A percentile compares a stretch with the other conserved stretches of the same genome.
phyloP scores from a whole-genome alignment of 2,888 invertebrate species.

The Portevinia maculata region DNA sequence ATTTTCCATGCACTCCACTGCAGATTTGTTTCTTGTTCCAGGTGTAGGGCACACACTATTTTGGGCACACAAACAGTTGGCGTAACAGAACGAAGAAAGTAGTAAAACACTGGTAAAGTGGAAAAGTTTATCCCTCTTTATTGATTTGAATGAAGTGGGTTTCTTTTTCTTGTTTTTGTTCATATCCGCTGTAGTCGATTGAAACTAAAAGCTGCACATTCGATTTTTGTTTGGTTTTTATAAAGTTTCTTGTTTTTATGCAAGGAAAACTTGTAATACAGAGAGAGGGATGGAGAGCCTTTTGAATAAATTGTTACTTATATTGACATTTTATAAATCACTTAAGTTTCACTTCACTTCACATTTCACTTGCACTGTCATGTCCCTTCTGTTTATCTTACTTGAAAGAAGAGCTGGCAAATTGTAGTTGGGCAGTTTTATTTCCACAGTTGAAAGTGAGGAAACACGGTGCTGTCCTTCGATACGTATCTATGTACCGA shows the following conservation, averaged over 20 bases:
- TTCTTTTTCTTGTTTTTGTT: constrained; percentile 25
- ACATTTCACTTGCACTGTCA: constrained; percentile 42
- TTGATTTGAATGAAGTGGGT: constrained; percentile 60
- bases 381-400: neutral
- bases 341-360: no score
- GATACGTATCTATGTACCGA: no score
- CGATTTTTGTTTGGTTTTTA: constrained; percentile 46
- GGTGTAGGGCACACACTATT: neutral
- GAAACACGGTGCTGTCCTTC: no score
- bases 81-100: constrained; percentile 41
- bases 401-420: no score
- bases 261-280: constrained; percentile 51
- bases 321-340: constrained; percentile 63
- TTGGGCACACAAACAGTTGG: constrained; percentile 2
- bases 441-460: no score
- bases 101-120: constrained; percentile 68
- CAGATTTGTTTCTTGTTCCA: constrained; percentile 18
- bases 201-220: constrained; percentile 63
- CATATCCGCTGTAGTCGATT: constrained; percentile 57
- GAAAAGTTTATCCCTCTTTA: constrained; percentile 68
- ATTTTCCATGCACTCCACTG: constrained; percentile 22
- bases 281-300: neutral
- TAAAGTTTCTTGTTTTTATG: constrained; percentile 20
- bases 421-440: no score
- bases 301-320: constrained; percentile 66